These are phyloP conservation scores for Tillus elongatus DNA, from an alignment of 2,888 invertebrate species.

Conservation along the genomic window DNA sequence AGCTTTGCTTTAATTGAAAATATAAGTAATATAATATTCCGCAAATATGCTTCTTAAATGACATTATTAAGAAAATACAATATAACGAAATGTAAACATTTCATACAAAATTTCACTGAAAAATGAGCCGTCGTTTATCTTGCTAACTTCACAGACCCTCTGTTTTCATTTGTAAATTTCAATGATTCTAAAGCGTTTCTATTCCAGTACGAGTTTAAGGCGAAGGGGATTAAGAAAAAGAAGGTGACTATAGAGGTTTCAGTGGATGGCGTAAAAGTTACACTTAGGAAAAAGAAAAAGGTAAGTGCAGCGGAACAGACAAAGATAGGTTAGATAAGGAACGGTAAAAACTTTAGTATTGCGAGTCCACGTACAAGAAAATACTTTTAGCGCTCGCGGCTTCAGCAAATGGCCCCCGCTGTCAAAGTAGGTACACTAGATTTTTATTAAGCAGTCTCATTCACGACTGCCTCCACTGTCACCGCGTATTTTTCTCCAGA, in stretches of 20 bases:
- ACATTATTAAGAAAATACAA: no score
- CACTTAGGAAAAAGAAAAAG: slow-evolving; percentile 72
- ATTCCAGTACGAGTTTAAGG: slow-evolving; percentile 96
- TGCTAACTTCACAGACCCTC: no score
- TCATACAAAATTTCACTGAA: no score
- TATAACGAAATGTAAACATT: no score
- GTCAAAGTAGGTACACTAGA: slow-evolving; percentile 14
- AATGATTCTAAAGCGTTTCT: no score
- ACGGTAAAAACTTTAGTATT: slow-evolving; percentile 11
- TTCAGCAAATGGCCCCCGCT: slow-evolving; percentile 16
- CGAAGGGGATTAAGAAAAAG: slow-evolving; percentile 94
- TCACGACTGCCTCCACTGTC: slow-evolving; percentile 12
- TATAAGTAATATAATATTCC: no score
- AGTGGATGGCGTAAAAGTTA: slow-evolving; percentile 88
- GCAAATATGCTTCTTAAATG: no score
- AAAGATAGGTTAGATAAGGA: neutral
- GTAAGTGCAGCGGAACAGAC: slow-evolving; percentile 34
- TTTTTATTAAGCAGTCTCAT: slow-evolving; percentile 20
- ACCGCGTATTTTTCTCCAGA: slow-evolving; percentile 13
- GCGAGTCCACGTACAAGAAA: slow-evolving; percentile 19
- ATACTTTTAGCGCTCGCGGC: slow-evolving; percentile 21
- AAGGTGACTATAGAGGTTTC: slow-evolving; percentile 93
- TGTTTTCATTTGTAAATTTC: no score
- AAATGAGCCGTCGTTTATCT: no score
- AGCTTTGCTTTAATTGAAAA: no score